Conservation (phyloP, 2,888 invertebrate species). For the Panzeria rudis region DNA sequence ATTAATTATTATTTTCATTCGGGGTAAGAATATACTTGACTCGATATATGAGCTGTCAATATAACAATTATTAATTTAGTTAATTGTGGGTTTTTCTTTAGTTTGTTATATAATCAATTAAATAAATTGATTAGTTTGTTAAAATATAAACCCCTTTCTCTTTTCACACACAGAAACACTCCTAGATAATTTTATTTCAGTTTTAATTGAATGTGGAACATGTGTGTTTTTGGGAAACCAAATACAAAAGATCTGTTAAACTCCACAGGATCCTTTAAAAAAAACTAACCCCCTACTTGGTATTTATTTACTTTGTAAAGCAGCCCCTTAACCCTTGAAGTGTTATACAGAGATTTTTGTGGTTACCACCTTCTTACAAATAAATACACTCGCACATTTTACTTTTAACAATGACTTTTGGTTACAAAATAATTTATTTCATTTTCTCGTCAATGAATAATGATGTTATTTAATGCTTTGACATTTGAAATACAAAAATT, state of each 20-base stretch:
- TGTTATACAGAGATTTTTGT: constrained; percentile 68
- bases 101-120: constrained; percentile 57
- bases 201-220: too few relatives aligned
- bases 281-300: constrained; percentile 47
- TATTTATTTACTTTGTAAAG: neutral
- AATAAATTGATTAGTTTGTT: constrained; percentile 70
- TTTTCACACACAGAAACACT: neutral
- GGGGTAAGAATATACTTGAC: constrained; percentile 1
- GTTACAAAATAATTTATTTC: constrained; percentile 58
- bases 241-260: constrained; percentile 14
- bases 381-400: neutral
- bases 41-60: constrained; percentile 68
- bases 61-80: constrained; percentile 73
- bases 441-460: constrained; percentile 63
- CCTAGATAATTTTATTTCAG: neutral
- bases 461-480: constrained; percentile 72
- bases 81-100: constrained; percentile 64
- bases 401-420: constrained; percentile 21
- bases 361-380: constrained; percentile 63
- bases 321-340: constrained; percentile 35
- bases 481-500: constrained; percentile 60
- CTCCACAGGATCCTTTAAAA: constrained; percentile 41
- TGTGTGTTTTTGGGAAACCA: constrained; percentile 6
- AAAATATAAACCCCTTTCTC: constrained; percentile 42
- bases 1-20: constrained; percentile 59